These are phyloP conservation scores for Pristionchus fissidentatus DNA, from an alignment of 2,888 invertebrate species.

Conservation along the genomic window DNA sequence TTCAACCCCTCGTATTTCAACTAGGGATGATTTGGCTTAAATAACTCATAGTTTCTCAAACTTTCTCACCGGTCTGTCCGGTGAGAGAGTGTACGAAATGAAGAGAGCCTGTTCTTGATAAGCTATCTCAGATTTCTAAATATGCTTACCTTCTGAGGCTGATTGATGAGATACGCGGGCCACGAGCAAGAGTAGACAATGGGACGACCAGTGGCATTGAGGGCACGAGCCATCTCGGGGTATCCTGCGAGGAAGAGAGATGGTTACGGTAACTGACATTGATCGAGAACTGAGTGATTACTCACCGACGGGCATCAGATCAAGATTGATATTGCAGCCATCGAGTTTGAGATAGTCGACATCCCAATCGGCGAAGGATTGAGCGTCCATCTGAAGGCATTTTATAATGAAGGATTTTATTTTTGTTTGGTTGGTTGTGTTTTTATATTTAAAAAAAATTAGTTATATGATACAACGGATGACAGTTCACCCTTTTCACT, in stretches of 20 bases:
- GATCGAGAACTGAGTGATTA: not conserved
- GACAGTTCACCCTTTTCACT: no score
- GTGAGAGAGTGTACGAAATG: no score
- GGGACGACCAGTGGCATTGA: conserved; percentile 90
- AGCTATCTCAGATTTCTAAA: not conserved
- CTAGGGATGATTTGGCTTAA: no score
- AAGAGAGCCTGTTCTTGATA: not conserved
- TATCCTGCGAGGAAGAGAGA: conserved; percentile 82
- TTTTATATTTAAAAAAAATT: not conserved
- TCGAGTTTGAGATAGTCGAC: conserved; percentile 97
- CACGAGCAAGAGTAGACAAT: conserved; percentile 98
- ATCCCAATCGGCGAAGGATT: conserved; percentile 92
- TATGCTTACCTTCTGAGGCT: conserved; percentile 58
- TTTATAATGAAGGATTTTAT: not conserved
- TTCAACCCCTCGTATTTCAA: not conserved
- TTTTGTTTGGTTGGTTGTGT: not conserved
- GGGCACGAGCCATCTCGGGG: conserved; percentile 89
- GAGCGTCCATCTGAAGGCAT: conserved; percentile 83
- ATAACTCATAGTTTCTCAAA: no score
- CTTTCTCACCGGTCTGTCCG: no score
- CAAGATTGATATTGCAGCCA: conserved; percentile 92
- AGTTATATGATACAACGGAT: no score
- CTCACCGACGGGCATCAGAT: conserved; percentile 76
- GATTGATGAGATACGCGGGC: conserved; percentile 86
- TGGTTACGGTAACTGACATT: not conserved